Evolutionary conservation across 2,888 invertebrate species (phyloP).

Genomic region (Sthenelais limicola): DNA sequence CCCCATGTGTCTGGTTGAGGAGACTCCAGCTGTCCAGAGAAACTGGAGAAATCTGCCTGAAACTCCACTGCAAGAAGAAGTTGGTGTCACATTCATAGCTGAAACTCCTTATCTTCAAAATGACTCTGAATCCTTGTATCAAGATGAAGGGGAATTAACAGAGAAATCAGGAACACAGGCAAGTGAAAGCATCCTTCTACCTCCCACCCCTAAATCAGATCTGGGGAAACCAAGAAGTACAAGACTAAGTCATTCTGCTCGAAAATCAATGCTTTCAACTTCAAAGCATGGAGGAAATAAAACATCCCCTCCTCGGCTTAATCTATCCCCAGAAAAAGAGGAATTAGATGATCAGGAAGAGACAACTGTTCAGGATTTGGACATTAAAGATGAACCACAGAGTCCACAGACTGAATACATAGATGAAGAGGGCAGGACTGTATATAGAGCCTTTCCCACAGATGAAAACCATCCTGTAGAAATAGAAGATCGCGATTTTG

Average conservation of each 20-base stretch:
- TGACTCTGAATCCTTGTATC: background rate
- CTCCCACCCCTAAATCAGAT: conserved; percentile 1
- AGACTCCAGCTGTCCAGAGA: conserved; percentile 6
- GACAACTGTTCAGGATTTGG: background rate
- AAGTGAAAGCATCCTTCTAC: conserved; percentile 4
- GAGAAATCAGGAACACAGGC: background rate
- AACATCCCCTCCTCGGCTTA: too few species aligned
- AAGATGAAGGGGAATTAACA: background rate
- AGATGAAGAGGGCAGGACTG: background rate
- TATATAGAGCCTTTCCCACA: conserved; percentile 1
- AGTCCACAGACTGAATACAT: background rate
- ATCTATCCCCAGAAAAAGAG: too few species aligned
- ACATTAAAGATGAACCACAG: background rate
- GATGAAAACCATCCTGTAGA: background rate
- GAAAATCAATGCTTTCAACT: too few species aligned
- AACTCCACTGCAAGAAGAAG: background rate
- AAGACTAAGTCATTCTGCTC: too few species aligned
- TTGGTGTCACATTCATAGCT: background rate
- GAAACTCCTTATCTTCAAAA: conserved; percentile 22
- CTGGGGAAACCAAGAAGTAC: too few species aligned
- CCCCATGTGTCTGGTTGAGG: background rate
- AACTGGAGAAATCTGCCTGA: background rate
- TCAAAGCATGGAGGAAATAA: too few species aligned
- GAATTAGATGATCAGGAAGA: background rate
- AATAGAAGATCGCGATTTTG: conserved; percentile 3